Evolutionary conservation across 2,113 vertebrate genomes (phyloP).

Genomic region (Gopherus evgoodei): DNA sequence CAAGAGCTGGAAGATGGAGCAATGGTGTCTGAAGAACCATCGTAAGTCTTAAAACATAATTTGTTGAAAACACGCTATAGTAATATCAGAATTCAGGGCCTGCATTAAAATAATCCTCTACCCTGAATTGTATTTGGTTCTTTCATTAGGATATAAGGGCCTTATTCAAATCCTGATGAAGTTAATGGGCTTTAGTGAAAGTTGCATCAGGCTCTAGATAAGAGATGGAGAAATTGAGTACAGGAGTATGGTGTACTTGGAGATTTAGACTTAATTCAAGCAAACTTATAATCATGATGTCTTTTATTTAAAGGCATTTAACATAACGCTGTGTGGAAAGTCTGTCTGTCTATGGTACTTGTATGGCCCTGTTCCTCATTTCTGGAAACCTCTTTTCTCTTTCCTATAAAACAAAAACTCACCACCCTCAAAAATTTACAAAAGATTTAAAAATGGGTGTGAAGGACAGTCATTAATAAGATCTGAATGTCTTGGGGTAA

Average conservation of each 20-base stretch:
- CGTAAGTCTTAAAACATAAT: conserved; percentile 83
- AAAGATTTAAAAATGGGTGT: not conserved
- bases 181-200: not conserved
- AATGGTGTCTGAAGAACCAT: conserved; percentile 89
- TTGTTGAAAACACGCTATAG: not conserved
- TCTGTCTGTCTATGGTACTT: not conserved
- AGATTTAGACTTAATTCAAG: not conserved
- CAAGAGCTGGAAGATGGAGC: conserved; percentile 93
- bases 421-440: not conserved
- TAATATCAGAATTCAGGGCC: not conserved
- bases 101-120: not conserved
- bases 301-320: not conserved
- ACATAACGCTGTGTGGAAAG: not conserved
- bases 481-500: not conserved
- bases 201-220: not conserved
- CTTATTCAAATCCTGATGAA: not conserved
- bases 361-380: not conserved
- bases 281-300: not conserved
- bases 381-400: not conserved
- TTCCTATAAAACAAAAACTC: not conserved
- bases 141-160: not conserved
- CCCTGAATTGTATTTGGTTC: not conserved
- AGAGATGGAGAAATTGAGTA: not conserved
- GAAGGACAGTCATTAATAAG: not conserved
- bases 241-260: not conserved